A percentile compares a stretch with the other conserved stretches of the same genome.
phyloP scores from a whole-genome alignment of 2,113 vertebrate genomes.

The Ia io region DNA sequence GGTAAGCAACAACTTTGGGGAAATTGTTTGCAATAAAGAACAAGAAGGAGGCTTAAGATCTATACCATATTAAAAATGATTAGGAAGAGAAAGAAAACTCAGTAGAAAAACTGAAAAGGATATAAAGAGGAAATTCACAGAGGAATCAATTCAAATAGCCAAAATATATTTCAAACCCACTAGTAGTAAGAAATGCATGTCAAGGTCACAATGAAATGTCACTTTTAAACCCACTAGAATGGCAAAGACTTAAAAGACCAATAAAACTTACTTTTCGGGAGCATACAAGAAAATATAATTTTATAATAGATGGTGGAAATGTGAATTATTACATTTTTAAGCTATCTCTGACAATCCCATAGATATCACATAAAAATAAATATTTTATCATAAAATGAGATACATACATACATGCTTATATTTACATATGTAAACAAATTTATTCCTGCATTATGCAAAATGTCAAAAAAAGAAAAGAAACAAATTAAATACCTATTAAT shows the following conservation, averaged over 20 bases:
- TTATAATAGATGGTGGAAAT: neutral
- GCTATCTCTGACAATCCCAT: neutral
- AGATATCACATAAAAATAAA: neutral
- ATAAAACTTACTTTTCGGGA: neutral
- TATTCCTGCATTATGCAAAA: neutral
- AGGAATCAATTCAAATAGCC: neutral
- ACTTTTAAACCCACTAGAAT: neutral
- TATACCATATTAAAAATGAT: neutral
- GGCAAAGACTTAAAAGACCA: neutral
- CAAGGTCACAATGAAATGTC: neutral
- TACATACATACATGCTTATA: neutral
- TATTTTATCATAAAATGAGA: neutral
- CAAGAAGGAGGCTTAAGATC: neutral
- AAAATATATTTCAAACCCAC: neutral
- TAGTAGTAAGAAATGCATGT: neutral
- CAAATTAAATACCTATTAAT: neutral
- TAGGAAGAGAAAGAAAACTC: neutral
- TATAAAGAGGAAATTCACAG: neutral
- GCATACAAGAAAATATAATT: neutral
- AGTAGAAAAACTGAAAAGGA: neutral
- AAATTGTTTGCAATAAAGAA: neutral
- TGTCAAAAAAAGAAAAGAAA: neutral
- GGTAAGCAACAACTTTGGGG: neutral
- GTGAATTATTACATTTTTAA: neutral
- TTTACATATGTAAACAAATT: neutral